phyloP scores from a whole-genome alignment of 2,888 invertebrate species.

The Drosophila pegasa region DNA sequence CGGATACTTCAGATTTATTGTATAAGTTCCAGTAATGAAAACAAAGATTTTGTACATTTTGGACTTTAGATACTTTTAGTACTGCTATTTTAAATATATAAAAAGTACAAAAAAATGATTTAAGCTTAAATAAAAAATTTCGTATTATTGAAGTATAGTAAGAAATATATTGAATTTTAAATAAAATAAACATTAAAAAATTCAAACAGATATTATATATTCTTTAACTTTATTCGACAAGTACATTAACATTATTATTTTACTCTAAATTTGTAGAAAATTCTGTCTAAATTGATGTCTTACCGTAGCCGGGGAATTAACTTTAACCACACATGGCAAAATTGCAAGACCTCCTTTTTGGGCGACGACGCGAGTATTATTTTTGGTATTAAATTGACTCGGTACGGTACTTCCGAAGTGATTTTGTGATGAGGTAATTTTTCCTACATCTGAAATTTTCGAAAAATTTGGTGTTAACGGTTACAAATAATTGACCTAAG shows the following conservation, averaged over 20 bases:
- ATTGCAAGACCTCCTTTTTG: conserved; percentile 84
- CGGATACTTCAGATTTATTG: too few species aligned
- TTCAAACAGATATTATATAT: too few species aligned
- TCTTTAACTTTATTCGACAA: too few species aligned
- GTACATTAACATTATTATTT: background rate
- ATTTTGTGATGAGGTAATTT: conserved; percentile 83
- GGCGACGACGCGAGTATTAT: conserved; percentile 84
- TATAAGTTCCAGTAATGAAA: too few species aligned
- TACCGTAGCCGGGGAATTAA: conserved; percentile 85
- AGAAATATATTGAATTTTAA: too few species aligned
- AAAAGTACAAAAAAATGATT: too few species aligned
- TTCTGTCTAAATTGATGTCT: conserved; percentile 36
- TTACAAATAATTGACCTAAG: background rate
- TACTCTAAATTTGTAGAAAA: background rate
- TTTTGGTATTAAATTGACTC: conserved; percentile 84
- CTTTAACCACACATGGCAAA: conserved; percentile 84
- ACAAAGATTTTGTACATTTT: too few species aligned
- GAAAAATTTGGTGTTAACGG: background rate
- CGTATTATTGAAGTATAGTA: too few species aligned
- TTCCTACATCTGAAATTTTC: conserved; percentile 81
- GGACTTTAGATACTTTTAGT: too few species aligned
- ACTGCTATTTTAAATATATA: too few species aligned
- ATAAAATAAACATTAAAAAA: too few species aligned
- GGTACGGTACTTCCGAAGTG: conserved; percentile 81
- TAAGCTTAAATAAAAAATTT: too few species aligned